phyloP scores from a whole-genome alignment of 2,797 vertebrate species.

The Gymnothorax javanicus region DNA sequence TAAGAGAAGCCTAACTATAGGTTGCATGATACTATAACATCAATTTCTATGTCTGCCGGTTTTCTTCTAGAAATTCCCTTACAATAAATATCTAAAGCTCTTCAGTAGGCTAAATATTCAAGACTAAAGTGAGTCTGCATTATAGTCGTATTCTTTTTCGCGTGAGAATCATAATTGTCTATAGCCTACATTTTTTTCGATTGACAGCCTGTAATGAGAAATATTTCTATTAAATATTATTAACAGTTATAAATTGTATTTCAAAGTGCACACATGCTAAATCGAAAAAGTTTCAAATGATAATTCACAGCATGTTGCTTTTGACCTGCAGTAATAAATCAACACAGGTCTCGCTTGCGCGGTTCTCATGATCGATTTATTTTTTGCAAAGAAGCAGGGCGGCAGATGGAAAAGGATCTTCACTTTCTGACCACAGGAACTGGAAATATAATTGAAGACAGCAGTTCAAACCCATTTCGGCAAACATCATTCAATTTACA shows the following conservation, averaged over 20 bases:
- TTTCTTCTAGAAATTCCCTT: not conserved
- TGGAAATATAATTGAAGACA: conserved; percentile 16
- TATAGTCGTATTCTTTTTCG: not conserved
- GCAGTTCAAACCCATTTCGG: not conserved
- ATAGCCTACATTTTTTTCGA: not conserved
- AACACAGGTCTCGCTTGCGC: not conserved
- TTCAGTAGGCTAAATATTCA: not conserved
- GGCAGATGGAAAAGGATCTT: conserved; percentile 19
- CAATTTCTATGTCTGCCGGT: not conserved
- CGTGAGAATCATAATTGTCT: not conserved
- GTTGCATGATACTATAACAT: not conserved
- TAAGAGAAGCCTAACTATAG: not conserved
- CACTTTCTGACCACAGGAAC: not conserved
- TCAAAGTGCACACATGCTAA: not conserved
- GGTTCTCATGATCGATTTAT: conserved; percentile 11
- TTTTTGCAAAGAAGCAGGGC: conserved; percentile 10
- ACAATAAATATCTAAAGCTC: not conserved
- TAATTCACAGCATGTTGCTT: conserved; percentile 1
- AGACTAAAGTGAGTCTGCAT: not conserved
- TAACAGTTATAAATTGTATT: not conserved
- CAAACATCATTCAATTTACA: not conserved
- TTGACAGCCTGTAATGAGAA: not conserved
- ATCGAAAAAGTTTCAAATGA: conserved; percentile 4
- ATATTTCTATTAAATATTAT: not conserved
- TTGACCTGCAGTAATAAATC: not conserved